Percentiles rank a stretch among this genome's conserved stretches.
Evolutionary conservation across 2,888 invertebrate genomes (phyloP).

Genomic region (Napeogenes inachia): DNA sequence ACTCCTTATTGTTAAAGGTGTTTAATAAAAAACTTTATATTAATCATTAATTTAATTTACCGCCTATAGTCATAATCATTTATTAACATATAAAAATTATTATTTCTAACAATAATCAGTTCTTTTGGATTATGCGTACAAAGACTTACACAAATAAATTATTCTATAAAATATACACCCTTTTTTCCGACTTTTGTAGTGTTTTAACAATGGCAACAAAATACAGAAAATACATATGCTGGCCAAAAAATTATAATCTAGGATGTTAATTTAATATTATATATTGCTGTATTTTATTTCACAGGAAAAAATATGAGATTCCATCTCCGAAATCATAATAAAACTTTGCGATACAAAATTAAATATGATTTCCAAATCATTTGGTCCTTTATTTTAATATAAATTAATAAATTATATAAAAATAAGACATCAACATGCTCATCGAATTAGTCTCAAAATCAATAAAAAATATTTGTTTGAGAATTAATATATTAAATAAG

Average conservation of each 20-base stretch:
- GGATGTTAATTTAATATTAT: neutral
- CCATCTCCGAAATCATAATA: neutral
- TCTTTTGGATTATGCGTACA: conserved; percentile 30
- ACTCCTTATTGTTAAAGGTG: neutral
- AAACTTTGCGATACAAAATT: conserved; percentile 2
- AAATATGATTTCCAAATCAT: neutral
- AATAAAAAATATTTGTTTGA: neutral
- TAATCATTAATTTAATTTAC: neutral
- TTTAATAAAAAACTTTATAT: neutral
- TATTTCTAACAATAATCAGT: conserved; percentile 32
- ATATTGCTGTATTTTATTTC: neutral
- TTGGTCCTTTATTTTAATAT: neutral
- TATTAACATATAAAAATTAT: neutral
- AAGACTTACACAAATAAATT: neutral
- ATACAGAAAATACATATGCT: neutral
- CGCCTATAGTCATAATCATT: neutral
- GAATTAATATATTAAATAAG: neutral
- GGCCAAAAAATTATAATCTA: neutral
- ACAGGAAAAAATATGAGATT: neutral
- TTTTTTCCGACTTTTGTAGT: neutral
- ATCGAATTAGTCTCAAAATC: neutral
- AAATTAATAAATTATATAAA: neutral
- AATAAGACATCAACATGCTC: conserved; percentile 3
- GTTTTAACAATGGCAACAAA: conserved; percentile 1
- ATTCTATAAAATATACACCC: neutral